Percentiles rank a stretch among this genome's conserved stretches.
These are phyloP conservation scores for Eidolon helvum DNA, from an alignment of 2,113 vertebrate genomes.

Conservation along the genomic window DNA sequence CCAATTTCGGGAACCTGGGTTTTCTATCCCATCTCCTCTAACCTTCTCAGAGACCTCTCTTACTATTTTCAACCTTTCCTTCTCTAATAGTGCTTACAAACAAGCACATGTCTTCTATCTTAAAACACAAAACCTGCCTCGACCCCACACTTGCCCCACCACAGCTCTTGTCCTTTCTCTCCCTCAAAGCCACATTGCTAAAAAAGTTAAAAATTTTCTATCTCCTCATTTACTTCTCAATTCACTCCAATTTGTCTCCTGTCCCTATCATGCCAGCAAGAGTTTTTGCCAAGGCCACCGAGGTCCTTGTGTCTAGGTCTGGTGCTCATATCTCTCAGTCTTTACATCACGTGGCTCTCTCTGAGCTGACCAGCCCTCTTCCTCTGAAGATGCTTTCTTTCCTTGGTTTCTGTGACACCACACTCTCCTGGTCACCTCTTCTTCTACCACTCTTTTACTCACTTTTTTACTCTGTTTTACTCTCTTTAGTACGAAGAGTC, in stretches of 20 bases:
- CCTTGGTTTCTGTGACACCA: not conserved
- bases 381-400: not conserved
- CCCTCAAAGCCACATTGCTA: conserved; percentile 1
- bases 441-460: not conserved
- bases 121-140: not conserved
- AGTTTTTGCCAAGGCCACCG: not conserved
- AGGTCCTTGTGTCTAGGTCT: not conserved
- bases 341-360: not conserved
- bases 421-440: not conserved
- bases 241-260: not conserved
- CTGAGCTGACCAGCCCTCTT: not conserved
- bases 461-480: not conserved
- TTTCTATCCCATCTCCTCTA: not conserved
- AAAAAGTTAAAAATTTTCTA: not conserved
- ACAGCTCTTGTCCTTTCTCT: not conserved
- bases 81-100: not conserved
- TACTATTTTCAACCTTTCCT: not conserved
- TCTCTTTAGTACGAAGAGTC: not conserved
- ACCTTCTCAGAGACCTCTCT: not conserved
- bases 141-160: not conserved
- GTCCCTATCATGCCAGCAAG: not conserved
- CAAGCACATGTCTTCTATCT: not conserved
- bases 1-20: not conserved
- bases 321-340: not conserved
- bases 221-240: not conserved